Conservation (phyloP, 2,797 vertebrate species). For the Xenops minutus region DNA sequence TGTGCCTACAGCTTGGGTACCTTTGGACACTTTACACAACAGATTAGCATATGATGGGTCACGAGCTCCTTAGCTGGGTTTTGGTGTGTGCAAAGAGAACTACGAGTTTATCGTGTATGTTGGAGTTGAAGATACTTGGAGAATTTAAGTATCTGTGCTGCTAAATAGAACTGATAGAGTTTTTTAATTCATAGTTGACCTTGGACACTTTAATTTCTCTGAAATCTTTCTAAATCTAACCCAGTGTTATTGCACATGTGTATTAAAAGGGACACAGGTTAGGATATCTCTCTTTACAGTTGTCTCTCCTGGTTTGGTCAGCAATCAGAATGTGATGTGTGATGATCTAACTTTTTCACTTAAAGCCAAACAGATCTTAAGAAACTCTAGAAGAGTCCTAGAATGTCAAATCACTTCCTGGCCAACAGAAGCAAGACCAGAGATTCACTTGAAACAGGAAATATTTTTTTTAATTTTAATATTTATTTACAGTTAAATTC, state of each 20-base stretch:
- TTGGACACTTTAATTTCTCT: neutral
- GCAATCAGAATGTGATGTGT: neutral
- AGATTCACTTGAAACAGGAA: neutral
- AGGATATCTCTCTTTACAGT: neutral
- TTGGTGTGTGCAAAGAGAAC: neutral
- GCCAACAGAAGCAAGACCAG: neutral
- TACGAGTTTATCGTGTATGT: accelerated
- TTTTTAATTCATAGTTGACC: neutral
- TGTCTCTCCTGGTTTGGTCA: neutral
- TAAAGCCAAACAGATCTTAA: neutral
- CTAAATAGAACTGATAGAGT: neutral
- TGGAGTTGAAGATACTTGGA: neutral
- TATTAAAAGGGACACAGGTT: neutral
- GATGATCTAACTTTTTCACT: neutral
- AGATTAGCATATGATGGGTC: neutral
- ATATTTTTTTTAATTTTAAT: neutral
- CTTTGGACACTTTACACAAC: neutral
- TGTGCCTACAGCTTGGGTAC: neutral
- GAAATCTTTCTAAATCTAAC: neutral
- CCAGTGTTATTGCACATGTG: accelerated
- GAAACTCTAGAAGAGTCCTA: neutral
- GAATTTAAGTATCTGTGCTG: neutral
- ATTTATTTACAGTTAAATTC: neutral
- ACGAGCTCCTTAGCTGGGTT: neutral
- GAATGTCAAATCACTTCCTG: neutral